Conservation (phyloP, 2,888 invertebrate genomes). For the Drosophila borealis region DNA sequence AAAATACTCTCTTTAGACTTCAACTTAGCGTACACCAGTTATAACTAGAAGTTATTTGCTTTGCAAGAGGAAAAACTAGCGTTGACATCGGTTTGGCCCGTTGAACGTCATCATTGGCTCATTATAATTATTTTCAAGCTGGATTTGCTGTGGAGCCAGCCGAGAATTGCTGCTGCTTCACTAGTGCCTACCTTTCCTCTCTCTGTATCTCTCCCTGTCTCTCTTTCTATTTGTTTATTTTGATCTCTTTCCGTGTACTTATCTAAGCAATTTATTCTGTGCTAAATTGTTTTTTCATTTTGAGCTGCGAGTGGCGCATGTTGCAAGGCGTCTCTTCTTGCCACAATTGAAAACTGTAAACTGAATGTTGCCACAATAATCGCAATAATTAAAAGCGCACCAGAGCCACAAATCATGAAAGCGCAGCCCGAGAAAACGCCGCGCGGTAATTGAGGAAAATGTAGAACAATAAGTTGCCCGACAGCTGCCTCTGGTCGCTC, state of each 20-base stretch:
- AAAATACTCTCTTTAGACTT: constrained; percentile 1
- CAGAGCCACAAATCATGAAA: constrained; percentile 64
- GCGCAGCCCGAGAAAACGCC: constrained; percentile 29
- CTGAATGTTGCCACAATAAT: constrained; percentile 71
- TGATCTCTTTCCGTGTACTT: constrained; percentile 26
- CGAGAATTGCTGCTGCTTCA: constrained; percentile 10
- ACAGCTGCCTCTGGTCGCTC: constrained; percentile 35
- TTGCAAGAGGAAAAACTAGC: constrained; percentile 15
- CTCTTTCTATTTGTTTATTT: constrained; percentile 2
- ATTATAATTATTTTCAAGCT: constrained; percentile 46
- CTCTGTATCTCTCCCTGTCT: background rate
- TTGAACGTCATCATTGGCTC: constrained; percentile 46
- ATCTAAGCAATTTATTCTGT: constrained; percentile 60
- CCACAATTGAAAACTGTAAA: constrained; percentile 70
- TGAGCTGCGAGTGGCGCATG: constrained; percentile 11
- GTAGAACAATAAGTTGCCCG: constrained; percentile 60
- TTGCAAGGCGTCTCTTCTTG: constrained; percentile 34
- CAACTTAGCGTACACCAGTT: background rate
- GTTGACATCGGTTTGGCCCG: constrained; percentile 34
- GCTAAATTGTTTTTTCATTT: constrained; percentile 56
- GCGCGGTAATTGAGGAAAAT: constrained; percentile 62
- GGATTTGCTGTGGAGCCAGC: constrained; percentile 5
- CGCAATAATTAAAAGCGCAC: constrained; percentile 73
- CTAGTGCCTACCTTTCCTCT: background rate
- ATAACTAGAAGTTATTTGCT: constrained; percentile 23